Evolutionary conservation across 2,888 invertebrate species (phyloP).

Genomic region (Synergus japonicus): DNA sequence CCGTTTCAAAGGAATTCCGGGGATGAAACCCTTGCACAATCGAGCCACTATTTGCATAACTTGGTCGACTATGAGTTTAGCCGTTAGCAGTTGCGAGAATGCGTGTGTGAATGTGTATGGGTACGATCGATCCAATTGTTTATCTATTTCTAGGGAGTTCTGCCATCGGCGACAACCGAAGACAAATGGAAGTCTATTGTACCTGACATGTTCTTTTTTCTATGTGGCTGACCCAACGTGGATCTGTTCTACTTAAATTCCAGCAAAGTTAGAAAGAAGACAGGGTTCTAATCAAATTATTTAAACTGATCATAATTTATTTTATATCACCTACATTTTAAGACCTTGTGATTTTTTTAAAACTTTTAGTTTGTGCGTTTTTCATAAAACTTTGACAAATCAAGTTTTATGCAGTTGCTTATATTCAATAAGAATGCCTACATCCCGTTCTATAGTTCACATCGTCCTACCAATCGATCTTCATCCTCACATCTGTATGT

Average conservation of each 20-base stretch:
- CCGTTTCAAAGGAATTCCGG: neutral
- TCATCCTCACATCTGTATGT: slow-evolving; percentile 5
- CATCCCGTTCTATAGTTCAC: neutral
- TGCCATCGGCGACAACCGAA: neutral
- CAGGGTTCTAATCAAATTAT: neutral
- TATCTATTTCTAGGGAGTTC: slow-evolving; percentile 3
- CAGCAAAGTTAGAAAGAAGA: neutral
- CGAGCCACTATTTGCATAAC: neutral
- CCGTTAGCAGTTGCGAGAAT: neutral
- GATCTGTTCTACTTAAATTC: slow-evolving; percentile 11
- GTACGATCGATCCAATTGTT: neutral
- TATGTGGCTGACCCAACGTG: neutral
- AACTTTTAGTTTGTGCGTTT: too few species aligned
- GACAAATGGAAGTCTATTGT: neutral
- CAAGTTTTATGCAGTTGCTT: too few species aligned
- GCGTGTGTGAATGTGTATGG: neutral
- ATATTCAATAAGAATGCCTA: neutral
- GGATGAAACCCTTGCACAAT: neutral
- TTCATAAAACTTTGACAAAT: too few species aligned
- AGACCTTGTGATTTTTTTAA: too few species aligned
- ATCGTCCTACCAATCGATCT: slow-evolving; percentile 4
- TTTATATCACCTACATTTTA: neutral
- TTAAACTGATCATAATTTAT: neutral
- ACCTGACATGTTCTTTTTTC: neutral
- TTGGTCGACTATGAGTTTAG: neutral